Conservation (phyloP, 92 coral and sea anemone genomes). For the Phenganax subtilis region DNA sequence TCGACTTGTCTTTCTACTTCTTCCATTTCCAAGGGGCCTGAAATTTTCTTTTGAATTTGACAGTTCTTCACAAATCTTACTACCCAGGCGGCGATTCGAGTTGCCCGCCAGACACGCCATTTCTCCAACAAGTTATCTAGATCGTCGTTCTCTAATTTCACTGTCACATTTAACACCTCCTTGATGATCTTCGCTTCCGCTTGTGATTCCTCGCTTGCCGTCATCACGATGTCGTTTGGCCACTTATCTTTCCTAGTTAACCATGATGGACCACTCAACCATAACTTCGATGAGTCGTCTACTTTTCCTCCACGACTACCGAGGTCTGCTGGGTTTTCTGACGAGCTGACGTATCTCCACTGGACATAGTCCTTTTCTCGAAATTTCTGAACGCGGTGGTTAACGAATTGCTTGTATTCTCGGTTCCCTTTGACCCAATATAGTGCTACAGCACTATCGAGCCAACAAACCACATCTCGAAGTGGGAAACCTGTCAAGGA, state of each 20-base stretch:
- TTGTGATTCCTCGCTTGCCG: background rate
- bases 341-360: conserved; percentile 25
- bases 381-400: conserved; percentile 6
- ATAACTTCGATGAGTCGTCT: background rate
- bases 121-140: no score
- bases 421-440: conserved; percentile 27
- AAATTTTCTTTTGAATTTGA: background rate
- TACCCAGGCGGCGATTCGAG: no score
- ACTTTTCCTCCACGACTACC: conserved; percentile 21
- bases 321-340: conserved; percentile 34
- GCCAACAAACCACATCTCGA: background rate
- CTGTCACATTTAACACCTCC: background rate
- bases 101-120: no score
- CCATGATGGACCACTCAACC: conserved; percentile 34
- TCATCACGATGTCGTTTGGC: conserved; percentile 19
- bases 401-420: conserved; percentile 23
- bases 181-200: conserved; percentile 24
- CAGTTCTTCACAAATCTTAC: no score
- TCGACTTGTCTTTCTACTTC: conserved; percentile 40
- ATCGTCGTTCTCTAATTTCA: no score
- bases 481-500: background rate
- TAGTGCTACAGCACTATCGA: conserved; percentile 41
- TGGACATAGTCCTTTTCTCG: background rate
- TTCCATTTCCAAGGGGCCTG: conserved; percentile 23
- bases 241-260: background rate